phyloP scores from a whole-genome alignment of 2,888 invertebrate species.

The Tenthredo mesomela region DNA sequence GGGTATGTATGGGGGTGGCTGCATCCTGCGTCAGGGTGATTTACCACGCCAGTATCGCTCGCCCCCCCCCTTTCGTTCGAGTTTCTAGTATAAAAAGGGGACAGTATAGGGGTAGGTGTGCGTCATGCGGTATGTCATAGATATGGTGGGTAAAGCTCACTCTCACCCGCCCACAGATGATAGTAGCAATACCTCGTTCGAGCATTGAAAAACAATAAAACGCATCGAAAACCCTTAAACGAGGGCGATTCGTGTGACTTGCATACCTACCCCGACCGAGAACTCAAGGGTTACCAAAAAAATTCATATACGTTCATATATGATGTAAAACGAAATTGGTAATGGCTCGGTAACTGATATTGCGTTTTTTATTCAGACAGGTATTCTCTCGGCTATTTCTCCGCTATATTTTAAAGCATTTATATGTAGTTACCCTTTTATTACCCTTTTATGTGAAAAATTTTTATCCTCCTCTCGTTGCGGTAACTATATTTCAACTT shows the following conservation, averaged over 20 bases:
- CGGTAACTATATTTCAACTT: background rate
- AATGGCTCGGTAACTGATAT: background rate
- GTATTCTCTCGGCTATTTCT: background rate
- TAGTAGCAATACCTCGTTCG: constrained; percentile 18
- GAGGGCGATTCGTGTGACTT: constrained; percentile 5
- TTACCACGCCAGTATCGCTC: constrained; percentile 34
- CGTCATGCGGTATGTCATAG: constrained; percentile 42
- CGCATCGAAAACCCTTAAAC: constrained; percentile 22
- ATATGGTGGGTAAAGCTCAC: background rate
- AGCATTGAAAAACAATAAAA: constrained; percentile 45
- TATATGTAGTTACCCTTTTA: background rate
- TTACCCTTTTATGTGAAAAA: background rate
- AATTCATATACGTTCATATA: background rate
- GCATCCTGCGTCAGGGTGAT: constrained; percentile 44
- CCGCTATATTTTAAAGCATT: background rate
- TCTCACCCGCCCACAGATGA: background rate
- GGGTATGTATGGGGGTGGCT: constrained; percentile 26
- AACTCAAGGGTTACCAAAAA: constrained; percentile 36
- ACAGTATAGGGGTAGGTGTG: constrained; percentile 25
- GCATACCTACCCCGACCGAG: constrained; percentile 25
- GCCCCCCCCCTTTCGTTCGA: background rate
- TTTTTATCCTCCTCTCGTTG: background rate
- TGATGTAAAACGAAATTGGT: background rate
- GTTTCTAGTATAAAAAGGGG: constrained; percentile 19
- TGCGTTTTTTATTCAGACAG: background rate